These are phyloP conservation scores for Thymelicus acteon DNA, from an alignment of 2,888 invertebrate genomes.

Conservation along the genomic window DNA sequence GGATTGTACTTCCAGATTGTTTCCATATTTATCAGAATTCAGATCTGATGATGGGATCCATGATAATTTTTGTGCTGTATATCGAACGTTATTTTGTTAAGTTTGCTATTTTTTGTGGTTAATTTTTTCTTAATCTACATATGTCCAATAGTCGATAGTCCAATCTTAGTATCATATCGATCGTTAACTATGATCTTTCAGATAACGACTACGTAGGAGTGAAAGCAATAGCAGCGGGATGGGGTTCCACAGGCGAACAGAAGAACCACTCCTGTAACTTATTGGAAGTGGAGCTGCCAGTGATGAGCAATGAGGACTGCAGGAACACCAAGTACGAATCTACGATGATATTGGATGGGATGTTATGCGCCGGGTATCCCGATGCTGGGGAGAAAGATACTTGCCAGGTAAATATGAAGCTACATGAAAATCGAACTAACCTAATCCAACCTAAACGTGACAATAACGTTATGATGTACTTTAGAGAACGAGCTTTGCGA, in stretches of 20 bases:
- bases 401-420: slow-evolving; percentile 87
- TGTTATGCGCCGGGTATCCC: slow-evolving; percentile 93
- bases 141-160: too few species aligned
- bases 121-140: too few species aligned
- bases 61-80: too few species aligned
- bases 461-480: too few species aligned
- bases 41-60: too few species aligned
- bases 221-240: slow-evolving; percentile 91
- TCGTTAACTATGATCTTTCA: slow-evolving; percentile 43
- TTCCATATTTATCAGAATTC: too few species aligned
- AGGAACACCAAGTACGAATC: slow-evolving; percentile 90
- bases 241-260: slow-evolving; percentile 93
- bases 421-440: background rate
- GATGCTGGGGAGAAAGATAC: slow-evolving; percentile 90
- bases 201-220: slow-evolving; percentile 83
- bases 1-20: too few species aligned
- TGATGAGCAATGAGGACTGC: slow-evolving; percentile 88
- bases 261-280: slow-evolving; percentile 92
- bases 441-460: too few species aligned
- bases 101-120: too few species aligned
- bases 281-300: slow-evolving; percentile 91
- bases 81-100: too few species aligned
- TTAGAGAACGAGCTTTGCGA: too few species aligned
- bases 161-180: too few species aligned
- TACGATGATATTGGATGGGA: slow-evolving; percentile 93